These are phyloP conservation scores for Microplitis demolitor DNA, from an alignment of 1,140 invertebrate species.

Conservation along the genomic window DNA sequence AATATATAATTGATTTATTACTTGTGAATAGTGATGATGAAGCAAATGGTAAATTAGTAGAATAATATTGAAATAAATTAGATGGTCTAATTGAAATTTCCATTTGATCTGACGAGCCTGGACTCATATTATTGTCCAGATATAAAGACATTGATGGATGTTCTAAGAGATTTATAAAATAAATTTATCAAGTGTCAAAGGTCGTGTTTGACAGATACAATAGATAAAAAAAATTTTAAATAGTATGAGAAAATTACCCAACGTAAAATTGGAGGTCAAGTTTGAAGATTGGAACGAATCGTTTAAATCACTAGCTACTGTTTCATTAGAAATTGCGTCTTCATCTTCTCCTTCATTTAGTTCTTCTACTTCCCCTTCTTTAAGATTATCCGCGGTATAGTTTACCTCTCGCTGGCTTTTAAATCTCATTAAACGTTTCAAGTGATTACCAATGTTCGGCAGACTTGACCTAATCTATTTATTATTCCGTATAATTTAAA, in stretches of 20 bases:
- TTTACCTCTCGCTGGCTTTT: slow-evolving; percentile 21
- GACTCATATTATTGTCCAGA: background rate
- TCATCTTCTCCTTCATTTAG: background rate
- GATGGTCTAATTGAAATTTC: slow-evolving; percentile 12
- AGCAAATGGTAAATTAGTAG: background rate
- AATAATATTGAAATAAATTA: background rate
- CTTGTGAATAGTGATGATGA: slow-evolving; percentile 3
- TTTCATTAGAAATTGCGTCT: background rate
- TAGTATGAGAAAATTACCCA: background rate
- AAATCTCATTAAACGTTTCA: slow-evolving; percentile 43
- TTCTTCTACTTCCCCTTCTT: background rate
- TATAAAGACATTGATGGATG: background rate
- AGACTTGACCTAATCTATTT: slow-evolving; percentile 46
- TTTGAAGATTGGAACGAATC: background rate
- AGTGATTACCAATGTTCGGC: slow-evolving; percentile 34
- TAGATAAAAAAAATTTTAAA: background rate
- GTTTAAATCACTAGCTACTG: slow-evolving; percentile 3
- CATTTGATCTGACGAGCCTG: background rate
- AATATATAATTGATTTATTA: background rate
- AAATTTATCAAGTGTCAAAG: background rate
- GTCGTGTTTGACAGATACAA: background rate
- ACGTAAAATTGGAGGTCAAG: background rate
- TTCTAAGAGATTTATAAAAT: background rate
- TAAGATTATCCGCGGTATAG: slow-evolving; percentile 6
- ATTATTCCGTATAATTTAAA: slow-evolving; percentile 10